A percentile compares a stretch with the other conserved stretches of the same genome.
Evolutionary conservation across 2,797 vertebrate species (phyloP).

Genomic region (Paramormyrops hopkinsi): DNA sequence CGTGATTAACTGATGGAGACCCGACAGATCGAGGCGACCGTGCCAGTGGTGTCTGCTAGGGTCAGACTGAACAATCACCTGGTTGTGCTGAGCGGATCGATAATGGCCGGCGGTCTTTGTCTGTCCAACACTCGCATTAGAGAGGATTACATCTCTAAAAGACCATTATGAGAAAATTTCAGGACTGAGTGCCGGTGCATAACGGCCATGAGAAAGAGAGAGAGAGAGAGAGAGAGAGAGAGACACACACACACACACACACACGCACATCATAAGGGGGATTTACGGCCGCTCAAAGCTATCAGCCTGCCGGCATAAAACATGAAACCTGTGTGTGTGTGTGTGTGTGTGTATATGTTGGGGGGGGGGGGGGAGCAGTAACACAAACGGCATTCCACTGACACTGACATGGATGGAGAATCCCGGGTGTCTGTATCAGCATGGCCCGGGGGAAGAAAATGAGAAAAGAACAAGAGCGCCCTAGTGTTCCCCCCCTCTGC

Average conservation of each 20-base stretch:
- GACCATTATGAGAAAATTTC: slow-evolving; percentile 5
- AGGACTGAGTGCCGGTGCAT: slow-evolving; percentile 15
- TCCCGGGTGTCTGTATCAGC: background rate
- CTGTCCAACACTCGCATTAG: slow-evolving; percentile 20
- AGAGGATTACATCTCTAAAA: slow-evolving; percentile 17
- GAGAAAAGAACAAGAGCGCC: background rate
- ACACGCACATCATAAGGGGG: slow-evolving; percentile 1
- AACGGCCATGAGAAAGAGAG: background rate
- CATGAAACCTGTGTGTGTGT: background rate
- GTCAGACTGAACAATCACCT: background rate
- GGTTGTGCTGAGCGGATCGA: background rate
- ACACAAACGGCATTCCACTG: background rate
- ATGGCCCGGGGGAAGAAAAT: background rate
- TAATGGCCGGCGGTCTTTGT: background rate
- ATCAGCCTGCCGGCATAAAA: background rate
- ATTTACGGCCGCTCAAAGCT: background rate
- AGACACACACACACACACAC: slow-evolving; percentile 22
- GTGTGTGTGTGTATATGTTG: background rate
- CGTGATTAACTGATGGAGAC: background rate
- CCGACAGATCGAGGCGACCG: background rate
- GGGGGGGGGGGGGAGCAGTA: background rate
- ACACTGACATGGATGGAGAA: background rate
- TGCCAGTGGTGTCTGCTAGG: background rate
- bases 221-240: no score
- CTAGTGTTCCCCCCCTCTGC: background rate